Conservation (phyloP, 2,888 invertebrate species). For the Tanytarsus gracilentus region DNA sequence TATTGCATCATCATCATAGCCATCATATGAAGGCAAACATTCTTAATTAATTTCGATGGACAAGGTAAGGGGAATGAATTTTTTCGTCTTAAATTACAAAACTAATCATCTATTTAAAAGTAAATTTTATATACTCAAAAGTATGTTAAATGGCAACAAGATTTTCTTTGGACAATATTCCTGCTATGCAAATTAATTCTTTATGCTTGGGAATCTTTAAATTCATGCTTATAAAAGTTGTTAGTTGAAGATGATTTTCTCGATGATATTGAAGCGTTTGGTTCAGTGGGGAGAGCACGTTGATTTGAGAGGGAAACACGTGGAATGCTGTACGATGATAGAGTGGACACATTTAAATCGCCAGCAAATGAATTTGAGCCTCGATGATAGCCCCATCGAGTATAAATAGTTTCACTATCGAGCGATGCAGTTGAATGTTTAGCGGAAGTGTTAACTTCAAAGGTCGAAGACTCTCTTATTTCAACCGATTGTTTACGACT, state of each 20-base stretch:
- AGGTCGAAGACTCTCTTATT: background rate
- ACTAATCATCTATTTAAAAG: too few species aligned
- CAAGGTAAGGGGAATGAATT: too few species aligned
- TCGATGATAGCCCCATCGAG: conserved; percentile 47
- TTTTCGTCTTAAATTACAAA: too few species aligned
- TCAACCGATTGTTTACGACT: background rate
- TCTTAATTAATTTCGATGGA: too few species aligned
- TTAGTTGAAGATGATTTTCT: background rate
- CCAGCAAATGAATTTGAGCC: conserved; percentile 45
- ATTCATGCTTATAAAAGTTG: conserved; percentile 16
- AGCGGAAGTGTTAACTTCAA: background rate
- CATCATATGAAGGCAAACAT: too few species aligned
- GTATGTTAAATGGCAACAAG: too few species aligned
- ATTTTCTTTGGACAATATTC: too few species aligned
- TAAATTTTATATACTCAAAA: too few species aligned
- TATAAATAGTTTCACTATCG: conserved; percentile 31
- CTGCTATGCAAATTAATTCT: too few species aligned
- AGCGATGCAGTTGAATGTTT: background rate
- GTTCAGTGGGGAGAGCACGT: background rate
- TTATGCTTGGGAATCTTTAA: conserved; percentile 35
- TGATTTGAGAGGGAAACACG: conserved; percentile 31
- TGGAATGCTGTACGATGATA: conserved; percentile 33
- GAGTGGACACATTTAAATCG: conserved; percentile 30
- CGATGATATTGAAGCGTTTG: background rate
- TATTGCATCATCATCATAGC: too few species aligned